These are phyloP conservation scores for Paradisaea rubra DNA, from an alignment of 2,113 vertebrate species.

Conservation along the genomic window DNA sequence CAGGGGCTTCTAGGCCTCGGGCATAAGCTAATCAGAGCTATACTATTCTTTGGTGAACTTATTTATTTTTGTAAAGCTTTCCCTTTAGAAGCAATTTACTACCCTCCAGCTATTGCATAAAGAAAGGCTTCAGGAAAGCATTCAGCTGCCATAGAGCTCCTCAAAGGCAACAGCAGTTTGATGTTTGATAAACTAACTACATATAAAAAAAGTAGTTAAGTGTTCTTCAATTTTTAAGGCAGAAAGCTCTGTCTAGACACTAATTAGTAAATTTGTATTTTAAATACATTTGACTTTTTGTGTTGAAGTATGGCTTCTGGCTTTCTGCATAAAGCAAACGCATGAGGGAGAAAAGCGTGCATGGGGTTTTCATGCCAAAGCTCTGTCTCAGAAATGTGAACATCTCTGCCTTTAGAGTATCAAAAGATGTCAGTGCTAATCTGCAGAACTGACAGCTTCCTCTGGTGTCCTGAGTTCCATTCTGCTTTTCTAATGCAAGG, in stretches of 20 bases:
- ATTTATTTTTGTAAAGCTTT: background rate
- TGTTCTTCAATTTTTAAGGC: background rate
- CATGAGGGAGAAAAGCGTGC: background rate
- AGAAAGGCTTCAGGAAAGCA: background rate
- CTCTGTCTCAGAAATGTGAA: background rate
- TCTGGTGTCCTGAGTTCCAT: background rate
- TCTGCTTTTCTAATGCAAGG: background rate
- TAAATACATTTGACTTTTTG: background rate
- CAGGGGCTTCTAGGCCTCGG: background rate
- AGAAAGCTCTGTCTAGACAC: background rate
- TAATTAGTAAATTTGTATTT: conserved; percentile 12
- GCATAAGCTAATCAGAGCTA: background rate
- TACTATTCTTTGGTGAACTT: background rate
- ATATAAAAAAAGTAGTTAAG: background rate
- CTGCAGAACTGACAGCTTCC: background rate
- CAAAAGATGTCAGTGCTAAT: background rate
- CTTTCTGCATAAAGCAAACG: background rate
- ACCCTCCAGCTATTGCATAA: background rate
- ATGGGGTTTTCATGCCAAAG: background rate
- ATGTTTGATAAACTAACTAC: background rate
- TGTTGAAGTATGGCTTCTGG: background rate
- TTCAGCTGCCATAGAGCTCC: background rate
- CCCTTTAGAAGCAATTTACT: background rate
- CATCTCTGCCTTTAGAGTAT: background rate
- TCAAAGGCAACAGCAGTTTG: conserved; percentile 17